phyloP scores from a whole-genome alignment of 1,140 invertebrate species.

The Hyposmocoma kahamanoa region DNA sequence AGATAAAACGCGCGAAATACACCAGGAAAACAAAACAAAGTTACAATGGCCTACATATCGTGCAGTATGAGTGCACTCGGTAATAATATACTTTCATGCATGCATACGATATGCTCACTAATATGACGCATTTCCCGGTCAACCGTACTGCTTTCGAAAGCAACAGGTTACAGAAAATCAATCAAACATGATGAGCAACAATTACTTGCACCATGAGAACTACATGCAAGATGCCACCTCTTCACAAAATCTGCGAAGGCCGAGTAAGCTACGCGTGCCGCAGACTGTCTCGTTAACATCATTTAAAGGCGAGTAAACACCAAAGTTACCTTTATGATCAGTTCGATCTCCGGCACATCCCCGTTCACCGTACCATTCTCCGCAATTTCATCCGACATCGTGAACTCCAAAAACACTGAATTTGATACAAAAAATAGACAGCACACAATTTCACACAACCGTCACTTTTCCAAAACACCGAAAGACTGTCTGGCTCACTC shows the following conservation, averaged over 20 bases:
- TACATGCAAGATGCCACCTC: constrained; percentile 33
- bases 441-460: constrained; percentile 54
- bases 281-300: constrained; percentile 27
- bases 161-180: background rate
- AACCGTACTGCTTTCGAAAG: too few relatives aligned
- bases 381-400: constrained; percentile 72
- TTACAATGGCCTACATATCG: constrained; percentile 49
- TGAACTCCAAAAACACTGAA: constrained; percentile 54
- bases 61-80: constrained; percentile 43
- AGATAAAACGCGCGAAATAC: constrained; percentile 2
- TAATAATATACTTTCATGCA: constrained; percentile 63
- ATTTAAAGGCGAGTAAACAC: constrained; percentile 38
- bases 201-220: background rate
- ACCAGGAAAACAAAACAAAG: constrained; percentile 29
- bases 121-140: too few relatives aligned
- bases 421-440: constrained; percentile 35
- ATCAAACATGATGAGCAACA: background rate
- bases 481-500: constrained; percentile 50
- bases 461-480: constrained; percentile 45
- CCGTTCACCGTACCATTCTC: constrained; percentile 79
- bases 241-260: constrained; percentile 35
- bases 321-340: constrained; percentile 83
- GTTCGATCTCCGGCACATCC: constrained; percentile 84
- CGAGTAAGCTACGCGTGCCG: constrained; percentile 32
- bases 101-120: constrained; percentile 14